These are phyloP conservation scores for Nansenia antarctica DNA, from an alignment of 2,113 vertebrate species.

Conservation along the genomic window DNA sequence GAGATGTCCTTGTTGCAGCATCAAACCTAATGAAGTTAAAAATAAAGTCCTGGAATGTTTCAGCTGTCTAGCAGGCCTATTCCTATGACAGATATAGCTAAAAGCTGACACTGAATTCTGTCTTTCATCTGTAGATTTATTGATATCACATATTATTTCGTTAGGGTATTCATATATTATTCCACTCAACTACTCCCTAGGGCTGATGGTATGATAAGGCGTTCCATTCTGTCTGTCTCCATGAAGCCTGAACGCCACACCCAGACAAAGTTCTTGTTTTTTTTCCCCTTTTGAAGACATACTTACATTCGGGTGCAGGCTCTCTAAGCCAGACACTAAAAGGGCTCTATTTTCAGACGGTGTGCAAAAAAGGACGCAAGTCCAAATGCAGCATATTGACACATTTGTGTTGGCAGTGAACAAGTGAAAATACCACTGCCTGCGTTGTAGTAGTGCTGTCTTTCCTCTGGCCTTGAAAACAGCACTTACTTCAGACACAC, in stretches of 20 bases:
- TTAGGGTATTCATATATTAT: background rate
- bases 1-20: background rate
- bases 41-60: too few relatives aligned
- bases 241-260: background rate
- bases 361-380: too few relatives aligned
- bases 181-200: background rate
- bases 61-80: too few relatives aligned
- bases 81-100: too few relatives aligned
- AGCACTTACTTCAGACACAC: too few relatives aligned
- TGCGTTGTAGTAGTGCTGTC: too few relatives aligned
- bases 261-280: conserved; percentile 50
- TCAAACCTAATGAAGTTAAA: background rate
- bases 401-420: too few relatives aligned
- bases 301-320: conserved; percentile 42
- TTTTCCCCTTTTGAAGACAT: conserved; percentile 59
- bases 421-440: too few relatives aligned
- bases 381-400: too few relatives aligned
- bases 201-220: conserved; percentile 5
- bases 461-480: too few relatives aligned
- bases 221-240: conserved; percentile 7
- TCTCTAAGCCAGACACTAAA: too few relatives aligned
- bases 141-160: background rate
- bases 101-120: background rate
- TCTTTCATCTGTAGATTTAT: background rate
- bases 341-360: too few relatives aligned